phyloP scores from a whole-genome alignment of 2,888 invertebrate species.

The Pogonocherus hispidulus region DNA sequence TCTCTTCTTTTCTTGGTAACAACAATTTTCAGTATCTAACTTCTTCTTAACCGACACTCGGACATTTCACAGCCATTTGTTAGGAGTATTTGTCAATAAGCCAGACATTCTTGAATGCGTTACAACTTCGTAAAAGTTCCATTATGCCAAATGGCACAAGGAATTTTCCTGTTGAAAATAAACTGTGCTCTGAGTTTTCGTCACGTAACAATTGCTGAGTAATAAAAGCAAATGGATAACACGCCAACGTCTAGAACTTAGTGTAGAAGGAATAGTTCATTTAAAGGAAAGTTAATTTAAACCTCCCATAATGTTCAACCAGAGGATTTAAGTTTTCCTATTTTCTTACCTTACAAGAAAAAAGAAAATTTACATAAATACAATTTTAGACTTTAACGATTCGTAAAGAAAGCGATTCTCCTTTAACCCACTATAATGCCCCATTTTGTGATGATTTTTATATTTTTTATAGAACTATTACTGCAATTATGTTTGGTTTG shows the following conservation, averaged over 20 bases:
- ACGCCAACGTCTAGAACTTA: background rate
- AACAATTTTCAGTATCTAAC: constrained; percentile 2
- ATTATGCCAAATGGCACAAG: background rate
- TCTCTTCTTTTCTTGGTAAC: background rate
- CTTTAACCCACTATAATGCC: too few relatives aligned
- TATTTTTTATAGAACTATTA: too few relatives aligned
- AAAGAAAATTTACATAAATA: too few relatives aligned
- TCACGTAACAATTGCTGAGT: background rate
- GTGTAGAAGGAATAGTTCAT: too few relatives aligned
- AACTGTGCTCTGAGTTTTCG: background rate
- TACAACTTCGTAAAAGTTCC: background rate
- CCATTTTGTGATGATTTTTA: too few relatives aligned
- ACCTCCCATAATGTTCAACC: too few relatives aligned
- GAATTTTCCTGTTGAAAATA: background rate
- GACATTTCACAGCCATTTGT: background rate
- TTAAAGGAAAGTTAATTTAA: too few relatives aligned
- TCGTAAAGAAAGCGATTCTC: too few relatives aligned
- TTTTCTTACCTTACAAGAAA: too few relatives aligned
- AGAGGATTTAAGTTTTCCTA: too few relatives aligned
- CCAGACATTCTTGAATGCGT: constrained; percentile 9
- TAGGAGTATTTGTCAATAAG: constrained; percentile 19
- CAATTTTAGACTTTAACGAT: too few relatives aligned
- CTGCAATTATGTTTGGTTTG: too few relatives aligned
- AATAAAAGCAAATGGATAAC: background rate
- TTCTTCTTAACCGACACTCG: background rate